Percentiles rank a stretch among this genome's conserved stretches.
Conservation (phyloP, 2,888 invertebrate species). For the Griposia aprilina region DNA sequence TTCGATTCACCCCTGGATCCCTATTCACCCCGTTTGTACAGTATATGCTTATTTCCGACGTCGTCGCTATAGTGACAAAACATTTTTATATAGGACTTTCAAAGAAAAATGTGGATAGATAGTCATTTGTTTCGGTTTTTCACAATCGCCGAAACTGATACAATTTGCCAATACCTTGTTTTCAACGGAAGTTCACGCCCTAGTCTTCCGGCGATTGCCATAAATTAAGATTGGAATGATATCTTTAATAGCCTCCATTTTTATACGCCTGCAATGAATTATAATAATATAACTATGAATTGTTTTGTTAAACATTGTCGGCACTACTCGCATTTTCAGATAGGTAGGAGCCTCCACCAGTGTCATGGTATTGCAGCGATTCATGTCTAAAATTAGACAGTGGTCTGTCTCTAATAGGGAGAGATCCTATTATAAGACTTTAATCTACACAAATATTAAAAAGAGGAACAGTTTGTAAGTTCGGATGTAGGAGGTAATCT, state of each 20-base stretch:
- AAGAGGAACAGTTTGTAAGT: not conserved
- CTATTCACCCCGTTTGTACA: too few species aligned
- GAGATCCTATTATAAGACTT: not conserved
- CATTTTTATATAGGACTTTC: not conserved
- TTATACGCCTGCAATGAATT: slow-evolving; percentile 5
- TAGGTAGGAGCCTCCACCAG: not conserved
- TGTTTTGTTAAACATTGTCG: not conserved
- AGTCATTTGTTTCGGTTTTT: not conserved
- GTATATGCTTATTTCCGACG: slow-evolving; percentile 20
- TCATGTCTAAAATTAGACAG: not conserved
- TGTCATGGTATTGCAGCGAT: not conserved
- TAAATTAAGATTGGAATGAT: slow-evolving; percentile 54
- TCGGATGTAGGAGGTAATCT: not conserved
- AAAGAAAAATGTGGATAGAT: not conserved
- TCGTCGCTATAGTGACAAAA: not conserved
- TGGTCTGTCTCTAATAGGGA: not conserved
- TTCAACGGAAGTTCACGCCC: slow-evolving; percentile 56
- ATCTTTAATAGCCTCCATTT: slow-evolving; percentile 31
- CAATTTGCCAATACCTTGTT: slow-evolving; percentile 46
- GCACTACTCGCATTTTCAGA: not conserved
- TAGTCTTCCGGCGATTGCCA: slow-evolving; percentile 34
- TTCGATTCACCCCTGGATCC: too few species aligned
- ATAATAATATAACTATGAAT: not conserved
- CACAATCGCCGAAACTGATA: slow-evolving; percentile 28
- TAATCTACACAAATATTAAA: not conserved